Evolutionary conservation across 1,140 invertebrate genomes (phyloP).

Genomic region (Euschistus heros): DNA sequence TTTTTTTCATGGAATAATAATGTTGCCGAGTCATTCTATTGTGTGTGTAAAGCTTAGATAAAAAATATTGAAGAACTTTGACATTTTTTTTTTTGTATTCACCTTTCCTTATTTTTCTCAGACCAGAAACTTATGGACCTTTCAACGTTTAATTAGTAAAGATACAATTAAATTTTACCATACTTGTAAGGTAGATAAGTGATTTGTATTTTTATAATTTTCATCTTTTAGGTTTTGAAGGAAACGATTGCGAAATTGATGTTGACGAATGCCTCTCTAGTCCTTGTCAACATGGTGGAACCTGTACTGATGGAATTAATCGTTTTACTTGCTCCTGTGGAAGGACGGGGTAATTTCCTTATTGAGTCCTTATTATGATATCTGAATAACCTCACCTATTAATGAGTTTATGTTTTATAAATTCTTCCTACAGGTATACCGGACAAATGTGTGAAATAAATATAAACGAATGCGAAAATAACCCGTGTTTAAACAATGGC

Average conservation of each 20-base stretch:
- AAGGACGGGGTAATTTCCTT: conserved; percentile 42
- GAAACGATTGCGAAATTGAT: conserved; percentile 52
- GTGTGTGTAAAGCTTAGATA: too few relatives aligned
- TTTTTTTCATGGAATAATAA: too few relatives aligned
- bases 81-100: too few relatives aligned
- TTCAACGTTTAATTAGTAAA: too few relatives aligned
- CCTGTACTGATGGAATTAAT: conserved; percentile 64
- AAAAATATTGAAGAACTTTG: too few relatives aligned
- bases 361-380: neutral
- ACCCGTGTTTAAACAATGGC: conserved; percentile 66
- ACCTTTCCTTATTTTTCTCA: too few relatives aligned
- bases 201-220: too few relatives aligned
- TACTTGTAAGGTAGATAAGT: too few relatives aligned
- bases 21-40: too few relatives aligned
- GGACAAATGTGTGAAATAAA: conserved; percentile 70
- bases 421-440: conserved; percentile 47
- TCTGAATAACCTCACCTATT: neutral
- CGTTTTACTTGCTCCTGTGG: conserved; percentile 68
- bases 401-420: neutral
- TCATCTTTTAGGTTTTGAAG: conserved; percentile 43
- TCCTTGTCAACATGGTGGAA: conserved; percentile 74
- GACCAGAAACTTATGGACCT: too few relatives aligned
- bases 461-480: conserved; percentile 68
- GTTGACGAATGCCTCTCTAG: conserved; percentile 57
- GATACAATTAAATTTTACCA: too few relatives aligned